Percentiles rank a stretch among this genome's conserved stretches.
Evolutionary conservation across 2,888 invertebrate genomes (phyloP).

Genomic region (Monochamus alternatus): DNA sequence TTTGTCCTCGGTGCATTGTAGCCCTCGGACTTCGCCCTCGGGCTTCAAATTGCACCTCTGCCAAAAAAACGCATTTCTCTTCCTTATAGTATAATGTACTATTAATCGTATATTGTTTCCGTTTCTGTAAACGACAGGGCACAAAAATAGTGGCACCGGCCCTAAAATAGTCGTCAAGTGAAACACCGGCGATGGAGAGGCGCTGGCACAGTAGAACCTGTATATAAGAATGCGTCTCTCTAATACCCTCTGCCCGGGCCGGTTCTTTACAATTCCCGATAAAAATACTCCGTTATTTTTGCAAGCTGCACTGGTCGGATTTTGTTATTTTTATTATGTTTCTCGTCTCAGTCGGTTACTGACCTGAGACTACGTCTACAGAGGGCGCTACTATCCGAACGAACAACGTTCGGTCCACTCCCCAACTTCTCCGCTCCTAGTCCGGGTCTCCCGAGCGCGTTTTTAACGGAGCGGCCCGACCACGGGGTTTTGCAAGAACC

Average conservation of each 20-base stretch:
- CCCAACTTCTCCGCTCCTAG: conserved; percentile 32
- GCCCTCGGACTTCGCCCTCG: too few relatives aligned
- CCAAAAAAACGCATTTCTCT: too few relatives aligned
- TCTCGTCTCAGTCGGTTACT: conserved; percentile 67
- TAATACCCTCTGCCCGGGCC: conserved; percentile 65
- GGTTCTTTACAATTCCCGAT: conserved; percentile 68
- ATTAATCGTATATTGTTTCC: background rate
- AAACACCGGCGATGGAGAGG: conserved; percentile 14
- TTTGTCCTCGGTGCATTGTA: too few relatives aligned
- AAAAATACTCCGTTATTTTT: conserved; percentile 72
- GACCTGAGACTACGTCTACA: conserved; percentile 64
- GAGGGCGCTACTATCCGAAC: conserved; percentile 62
- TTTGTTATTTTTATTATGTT: conserved; percentile 70
- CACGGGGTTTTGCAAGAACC: too few relatives aligned
- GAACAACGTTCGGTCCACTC: conserved; percentile 52
- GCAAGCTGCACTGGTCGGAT: conserved; percentile 67
- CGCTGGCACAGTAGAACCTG: conserved; percentile 50
- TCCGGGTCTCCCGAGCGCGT: conserved; percentile 18
- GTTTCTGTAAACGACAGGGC: background rate
- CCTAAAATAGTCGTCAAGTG: conserved; percentile 18
- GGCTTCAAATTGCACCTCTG: too few relatives aligned
- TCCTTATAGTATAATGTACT: too few relatives aligned
- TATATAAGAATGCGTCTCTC: conserved; percentile 60
- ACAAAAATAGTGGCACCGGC: background rate
- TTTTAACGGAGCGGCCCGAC: conserved; percentile 7